A percentile compares a stretch with the other conserved stretches of the same genome.
These are phyloP conservation scores for Diplodus puntazzo DNA, from an alignment of 2,797 vertebrate genomes.

Conservation along the genomic window DNA sequence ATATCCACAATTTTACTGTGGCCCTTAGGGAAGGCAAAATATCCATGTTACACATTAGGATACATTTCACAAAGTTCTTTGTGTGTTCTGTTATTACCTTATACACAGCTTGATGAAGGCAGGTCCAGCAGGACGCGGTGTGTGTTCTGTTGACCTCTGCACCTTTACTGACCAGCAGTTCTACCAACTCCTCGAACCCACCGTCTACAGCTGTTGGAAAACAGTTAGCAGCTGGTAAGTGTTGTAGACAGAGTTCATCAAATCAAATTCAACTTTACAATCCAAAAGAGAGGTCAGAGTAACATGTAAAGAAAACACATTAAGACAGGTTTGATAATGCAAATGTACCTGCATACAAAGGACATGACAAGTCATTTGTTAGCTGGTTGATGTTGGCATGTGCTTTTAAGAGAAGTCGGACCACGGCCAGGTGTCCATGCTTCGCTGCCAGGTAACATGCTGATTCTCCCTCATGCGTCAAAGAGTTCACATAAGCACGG, in stretches of 20 bases:
- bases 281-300: not conserved
- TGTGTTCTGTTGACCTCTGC: slow-evolving; percentile 89
- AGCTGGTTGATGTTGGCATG: slow-evolving; percentile 86
- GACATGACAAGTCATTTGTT: slow-evolving; percentile 89
- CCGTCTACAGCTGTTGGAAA: slow-evolving; percentile 87
- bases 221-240: not conserved
- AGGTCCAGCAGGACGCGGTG: slow-evolving; percentile 93
- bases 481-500: slow-evolving; percentile 83
- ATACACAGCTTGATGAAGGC: slow-evolving; percentile 93
- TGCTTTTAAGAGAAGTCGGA: slow-evolving; percentile 85
- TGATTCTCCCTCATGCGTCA: slow-evolving; percentile 91
- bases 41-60: not conserved
- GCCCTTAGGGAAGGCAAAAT: slow-evolving; percentile 68
- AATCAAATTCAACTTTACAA: not conserved
- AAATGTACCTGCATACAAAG: slow-evolving; percentile 90
- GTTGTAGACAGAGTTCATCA: not conserved
- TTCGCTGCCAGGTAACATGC: slow-evolving; percentile 90
- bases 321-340: not conserved
- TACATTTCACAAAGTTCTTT: not conserved
- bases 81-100: slow-evolving; percentile 83
- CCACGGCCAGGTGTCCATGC: slow-evolving; percentile 82
- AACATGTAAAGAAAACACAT: not conserved
- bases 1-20: slow-evolving; percentile 82
- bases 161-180: slow-evolving; percentile 86
- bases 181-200: slow-evolving; percentile 82